Percentiles rank a stretch among this genome's conserved stretches.
phyloP scores from a whole-genome alignment of 2,113 vertebrate genomes.

The Prionailurus bengalensis region DNA sequence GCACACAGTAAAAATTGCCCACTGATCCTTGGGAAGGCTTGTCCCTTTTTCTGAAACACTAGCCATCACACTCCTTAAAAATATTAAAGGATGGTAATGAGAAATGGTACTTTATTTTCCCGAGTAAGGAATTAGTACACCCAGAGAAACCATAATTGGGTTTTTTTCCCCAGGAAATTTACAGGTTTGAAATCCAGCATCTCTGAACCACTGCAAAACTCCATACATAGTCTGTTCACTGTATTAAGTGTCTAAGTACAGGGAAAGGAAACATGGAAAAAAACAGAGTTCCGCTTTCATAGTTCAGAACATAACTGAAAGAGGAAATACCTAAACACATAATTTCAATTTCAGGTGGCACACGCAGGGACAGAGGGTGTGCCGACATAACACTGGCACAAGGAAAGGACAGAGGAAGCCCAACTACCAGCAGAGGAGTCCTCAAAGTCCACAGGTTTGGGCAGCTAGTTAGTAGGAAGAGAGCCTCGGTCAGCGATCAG shows the following conservation, averaged over 20 bases:
- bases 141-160: neutral
- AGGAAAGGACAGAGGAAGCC: neutral
- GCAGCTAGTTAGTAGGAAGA: neutral
- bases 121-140: neutral
- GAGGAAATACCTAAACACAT: neutral
- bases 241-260: neutral
- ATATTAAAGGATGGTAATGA: neutral
- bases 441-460: neutral
- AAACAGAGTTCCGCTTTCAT: neutral
- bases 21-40: neutral
- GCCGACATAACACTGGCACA: neutral
- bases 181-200: neutral
- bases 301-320: neutral
- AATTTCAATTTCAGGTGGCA: neutral
- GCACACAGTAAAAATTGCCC: neutral
- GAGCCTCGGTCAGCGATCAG: neutral
- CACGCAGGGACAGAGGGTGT: neutral
- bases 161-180: neutral
- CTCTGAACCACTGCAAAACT: neutral
- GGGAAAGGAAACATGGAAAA: neutral
- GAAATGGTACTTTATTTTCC: neutral
- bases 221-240: neutral
- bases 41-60: neutral
- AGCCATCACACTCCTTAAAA: neutral
- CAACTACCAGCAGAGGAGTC: neutral